Evolutionary conservation across 2,797 vertebrate genomes (phyloP).

Genomic region (Rhynchonycteris naso): DNA sequence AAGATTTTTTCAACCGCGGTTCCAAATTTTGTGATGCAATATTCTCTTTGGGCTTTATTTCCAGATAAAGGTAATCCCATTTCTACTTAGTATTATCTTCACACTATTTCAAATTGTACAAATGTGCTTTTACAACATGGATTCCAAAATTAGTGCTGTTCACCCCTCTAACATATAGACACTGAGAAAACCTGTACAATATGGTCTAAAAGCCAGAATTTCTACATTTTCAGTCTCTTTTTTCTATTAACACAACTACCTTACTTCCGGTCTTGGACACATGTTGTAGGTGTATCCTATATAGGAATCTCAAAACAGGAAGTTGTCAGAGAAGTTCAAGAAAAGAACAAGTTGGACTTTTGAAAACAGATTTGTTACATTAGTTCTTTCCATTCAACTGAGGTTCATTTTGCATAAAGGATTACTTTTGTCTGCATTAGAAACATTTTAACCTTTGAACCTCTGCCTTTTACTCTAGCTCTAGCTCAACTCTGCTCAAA

Average conservation of each 20-base stretch:
- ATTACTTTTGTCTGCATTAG: constrained; percentile 68
- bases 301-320: constrained; percentile 75
- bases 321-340: constrained; percentile 75
- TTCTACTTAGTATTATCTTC: constrained; percentile 58
- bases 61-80: constrained; percentile 67
- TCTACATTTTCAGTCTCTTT: constrained; percentile 2
- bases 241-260: background rate
- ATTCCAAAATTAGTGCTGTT: constrained; percentile 65
- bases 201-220: constrained; percentile 55
- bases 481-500: constrained; percentile 57
- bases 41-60: constrained; percentile 64
- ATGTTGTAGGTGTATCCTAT: constrained; percentile 34
- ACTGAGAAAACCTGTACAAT: constrained; percentile 68
- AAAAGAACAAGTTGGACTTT: constrained; percentile 76
- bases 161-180: constrained; percentile 62
- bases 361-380: constrained; percentile 75
- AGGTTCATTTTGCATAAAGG: constrained; percentile 77
- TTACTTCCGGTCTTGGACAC: constrained; percentile 51
- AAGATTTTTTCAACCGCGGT: constrained; percentile 37
- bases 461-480: constrained; percentile 57
- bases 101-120: constrained; percentile 57
- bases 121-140: constrained; percentile 68
- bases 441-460: constrained; percentile 67
- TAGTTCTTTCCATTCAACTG: constrained; percentile 61
- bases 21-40: constrained; percentile 42